Percentiles rank a stretch among this genome's conserved stretches.
phyloP scores from a whole-genome alignment of 2,888 invertebrate species.

The Philaethria dido region DNA sequence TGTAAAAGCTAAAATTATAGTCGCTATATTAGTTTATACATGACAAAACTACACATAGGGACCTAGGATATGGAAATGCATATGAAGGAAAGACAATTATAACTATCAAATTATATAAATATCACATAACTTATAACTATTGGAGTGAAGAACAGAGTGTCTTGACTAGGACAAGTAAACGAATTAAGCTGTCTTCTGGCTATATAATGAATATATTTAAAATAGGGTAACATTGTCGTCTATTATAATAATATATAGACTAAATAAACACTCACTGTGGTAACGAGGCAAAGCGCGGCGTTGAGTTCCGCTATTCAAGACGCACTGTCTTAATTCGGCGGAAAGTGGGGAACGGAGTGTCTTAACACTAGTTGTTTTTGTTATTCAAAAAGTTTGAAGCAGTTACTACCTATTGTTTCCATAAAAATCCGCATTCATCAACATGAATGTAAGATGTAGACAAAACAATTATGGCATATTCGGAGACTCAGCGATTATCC shows the following conservation, averaged over 20 bases:
- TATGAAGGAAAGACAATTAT: not conserved
- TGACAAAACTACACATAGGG: conserved; percentile 2
- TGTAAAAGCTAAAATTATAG: conserved; percentile 39
- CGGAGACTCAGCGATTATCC: conserved; percentile 56
- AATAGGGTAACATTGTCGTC: not conserved
- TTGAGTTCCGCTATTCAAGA: too few species aligned
- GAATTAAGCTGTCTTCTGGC: not conserved
- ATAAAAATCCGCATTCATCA: conserved; percentile 7
- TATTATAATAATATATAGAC: too few species aligned
- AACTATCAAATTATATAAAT: too few species aligned
- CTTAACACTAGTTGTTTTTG: not conserved
- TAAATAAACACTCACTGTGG: too few species aligned
- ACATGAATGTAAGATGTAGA: conserved; percentile 45
- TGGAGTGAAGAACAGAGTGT: not conserved
- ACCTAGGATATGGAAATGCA: not conserved
- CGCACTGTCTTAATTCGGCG: too few species aligned
- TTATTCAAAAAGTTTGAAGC: not conserved
- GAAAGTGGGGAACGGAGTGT: not conserved
- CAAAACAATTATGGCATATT: conserved; percentile 59
- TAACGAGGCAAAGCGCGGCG: too few species aligned
- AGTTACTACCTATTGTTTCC: not conserved
- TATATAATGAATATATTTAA: not conserved
- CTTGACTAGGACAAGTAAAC: conserved; percentile 14
- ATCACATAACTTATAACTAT: not conserved
- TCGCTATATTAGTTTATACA: conserved; percentile 34